A percentile compares a stretch with the other conserved stretches of the same genome.
phyloP scores from a whole-genome alignment of 2,888 invertebrate species.

The Agrochola circellaris region DNA sequence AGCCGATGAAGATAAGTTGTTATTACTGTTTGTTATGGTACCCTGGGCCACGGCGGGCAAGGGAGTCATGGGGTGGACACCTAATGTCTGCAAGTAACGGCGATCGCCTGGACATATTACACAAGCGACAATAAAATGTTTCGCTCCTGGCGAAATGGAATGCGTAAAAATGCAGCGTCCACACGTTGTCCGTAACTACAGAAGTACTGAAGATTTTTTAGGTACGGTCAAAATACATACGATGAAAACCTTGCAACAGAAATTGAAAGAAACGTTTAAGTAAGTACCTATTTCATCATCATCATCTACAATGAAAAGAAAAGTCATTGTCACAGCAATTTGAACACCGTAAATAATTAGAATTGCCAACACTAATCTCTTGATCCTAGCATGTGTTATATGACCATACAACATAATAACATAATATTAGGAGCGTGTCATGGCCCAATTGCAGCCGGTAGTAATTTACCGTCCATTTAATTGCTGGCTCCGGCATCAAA shows the following conservation, averaged over 20 bases:
- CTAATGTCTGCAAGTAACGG: constrained; percentile 62
- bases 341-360: not conserved
- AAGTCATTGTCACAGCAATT: not conserved
- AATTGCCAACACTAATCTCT: constrained; percentile 22
- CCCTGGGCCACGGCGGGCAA: constrained; percentile 63
- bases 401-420: constrained; percentile 46
- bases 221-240: not conserved
- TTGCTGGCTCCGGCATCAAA: constrained; percentile 60
- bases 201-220: constrained; percentile 18
- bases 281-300: not conserved
- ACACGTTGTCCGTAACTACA: constrained; percentile 2
- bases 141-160: constrained; percentile 30
- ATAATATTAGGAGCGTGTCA: constrained; percentile 61
- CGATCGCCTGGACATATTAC: constrained; percentile 47
- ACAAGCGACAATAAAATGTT: constrained; percentile 55
- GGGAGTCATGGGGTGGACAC: constrained; percentile 56
- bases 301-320: not conserved
- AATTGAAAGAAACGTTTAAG: not conserved
- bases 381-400: constrained; percentile 47
- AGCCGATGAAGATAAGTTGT: constrained; percentile 84
- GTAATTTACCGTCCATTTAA: constrained; percentile 69
- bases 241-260: not conserved
- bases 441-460: constrained; percentile 65
- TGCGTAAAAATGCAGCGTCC: constrained; percentile 39
- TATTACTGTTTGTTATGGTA: constrained; percentile 80